A percentile compares a stretch with the other conserved stretches of the same genome.
phyloP scores from a whole-genome alignment of 2,888 invertebrate species.

The Drosophila subquinaria region DNA sequence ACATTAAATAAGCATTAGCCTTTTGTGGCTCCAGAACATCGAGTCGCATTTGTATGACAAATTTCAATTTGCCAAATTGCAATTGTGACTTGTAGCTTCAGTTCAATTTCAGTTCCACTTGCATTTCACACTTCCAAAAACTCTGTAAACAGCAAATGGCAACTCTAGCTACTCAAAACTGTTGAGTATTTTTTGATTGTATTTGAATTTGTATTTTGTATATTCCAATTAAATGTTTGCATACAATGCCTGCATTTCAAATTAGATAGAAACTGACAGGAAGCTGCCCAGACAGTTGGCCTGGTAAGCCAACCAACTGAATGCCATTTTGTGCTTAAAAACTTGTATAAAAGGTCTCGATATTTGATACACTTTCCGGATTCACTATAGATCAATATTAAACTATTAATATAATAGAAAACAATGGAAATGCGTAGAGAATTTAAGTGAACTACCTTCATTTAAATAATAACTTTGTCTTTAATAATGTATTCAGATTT shows the following conservation, averaged over 20 bases:
- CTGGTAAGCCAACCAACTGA: slow-evolving; percentile 7
- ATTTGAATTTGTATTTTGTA: slow-evolving; percentile 54
- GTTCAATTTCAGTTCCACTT: slow-evolving; percentile 11
- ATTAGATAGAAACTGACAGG: slow-evolving; percentile 43
- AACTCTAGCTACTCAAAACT: slow-evolving; percentile 1
- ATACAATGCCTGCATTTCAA: slow-evolving; percentile 45
- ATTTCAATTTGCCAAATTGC: slow-evolving; percentile 79
- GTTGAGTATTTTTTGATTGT: slow-evolving; percentile 12
- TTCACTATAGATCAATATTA: neutral
- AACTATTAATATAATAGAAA: neutral
- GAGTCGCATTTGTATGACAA: slow-evolving; percentile 72
- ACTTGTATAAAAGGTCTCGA: slow-evolving; percentile 18
- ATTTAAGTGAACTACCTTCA: neutral
- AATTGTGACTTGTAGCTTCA: slow-evolving; percentile 40
- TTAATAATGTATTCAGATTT: too few relatives aligned
- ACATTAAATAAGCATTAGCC: slow-evolving; percentile 80
- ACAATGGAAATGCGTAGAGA: neutral
- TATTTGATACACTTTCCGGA: slow-evolving; percentile 7
- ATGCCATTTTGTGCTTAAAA: slow-evolving; percentile 39
- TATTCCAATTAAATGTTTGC: slow-evolving; percentile 73
- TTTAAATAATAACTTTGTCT: neutral
- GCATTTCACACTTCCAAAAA: slow-evolving; percentile 37
- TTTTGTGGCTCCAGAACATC: slow-evolving; percentile 44
- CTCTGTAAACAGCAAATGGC: slow-evolving; percentile 16
- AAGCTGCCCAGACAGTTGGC: slow-evolving; percentile 7